These are phyloP conservation scores for Haemorhous mexicanus DNA, from an alignment of 2,113 vertebrate genomes.

Conservation along the genomic window DNA sequence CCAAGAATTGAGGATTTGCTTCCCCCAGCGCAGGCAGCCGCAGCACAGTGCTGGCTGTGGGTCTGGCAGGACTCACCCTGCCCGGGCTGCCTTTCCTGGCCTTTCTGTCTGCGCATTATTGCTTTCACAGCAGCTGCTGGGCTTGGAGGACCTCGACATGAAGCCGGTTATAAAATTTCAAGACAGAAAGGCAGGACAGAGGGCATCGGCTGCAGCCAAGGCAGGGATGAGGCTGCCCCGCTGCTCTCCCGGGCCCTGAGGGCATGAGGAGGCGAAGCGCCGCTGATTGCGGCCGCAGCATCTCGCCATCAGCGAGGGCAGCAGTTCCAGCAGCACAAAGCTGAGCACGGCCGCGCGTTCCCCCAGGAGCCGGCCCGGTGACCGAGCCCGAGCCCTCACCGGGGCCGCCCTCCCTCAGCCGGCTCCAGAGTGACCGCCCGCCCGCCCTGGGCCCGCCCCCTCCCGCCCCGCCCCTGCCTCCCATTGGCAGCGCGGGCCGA, in stretches of 20 bases:
- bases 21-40: not conserved
- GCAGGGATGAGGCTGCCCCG: accelerated
- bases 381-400: not conserved
- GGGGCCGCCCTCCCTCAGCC: not conserved
- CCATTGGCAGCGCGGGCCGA: too few relatives aligned
- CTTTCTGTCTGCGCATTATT: not conserved
- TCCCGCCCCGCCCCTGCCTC: not conserved
- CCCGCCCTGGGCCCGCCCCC: not conserved
- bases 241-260: not conserved
- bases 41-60: accelerated
- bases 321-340: accelerated
- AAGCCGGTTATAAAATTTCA: not conserved
- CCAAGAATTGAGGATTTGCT: too few relatives aligned
- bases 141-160: not conserved
- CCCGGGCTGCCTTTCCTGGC: not conserved
- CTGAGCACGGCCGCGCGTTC: not conserved
- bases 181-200: not conserved
- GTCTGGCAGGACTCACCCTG: not conserved
- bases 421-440: not conserved
- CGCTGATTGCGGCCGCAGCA: accelerated
- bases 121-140: not conserved
- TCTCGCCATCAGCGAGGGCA: not conserved
- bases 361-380: not conserved
- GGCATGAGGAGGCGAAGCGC: too few relatives aligned
- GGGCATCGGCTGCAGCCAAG: accelerated